These are phyloP conservation scores for Fundulus diaphanus DNA, from an alignment of 2,797 vertebrate species.

Conservation along the genomic window DNA sequence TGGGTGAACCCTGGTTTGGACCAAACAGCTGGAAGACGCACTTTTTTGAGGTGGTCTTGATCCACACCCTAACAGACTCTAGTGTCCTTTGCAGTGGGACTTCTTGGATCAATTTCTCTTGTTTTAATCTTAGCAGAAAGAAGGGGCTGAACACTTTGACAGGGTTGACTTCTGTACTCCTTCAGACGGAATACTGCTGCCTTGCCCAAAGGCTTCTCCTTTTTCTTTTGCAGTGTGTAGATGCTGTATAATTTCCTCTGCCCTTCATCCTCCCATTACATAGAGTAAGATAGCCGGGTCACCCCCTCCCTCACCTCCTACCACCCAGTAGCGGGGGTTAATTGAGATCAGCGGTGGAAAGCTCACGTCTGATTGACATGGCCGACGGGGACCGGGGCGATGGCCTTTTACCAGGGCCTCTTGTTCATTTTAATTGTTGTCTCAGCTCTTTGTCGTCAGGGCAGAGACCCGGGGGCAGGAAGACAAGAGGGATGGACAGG, in stretches of 20 bases:
- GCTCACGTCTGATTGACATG: slow-evolving; percentile 47
- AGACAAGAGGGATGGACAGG: slow-evolving; percentile 46
- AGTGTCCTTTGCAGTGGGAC: too few species aligned
- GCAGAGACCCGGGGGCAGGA: slow-evolving; percentile 41
- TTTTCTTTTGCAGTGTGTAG: background rate
- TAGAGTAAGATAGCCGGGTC: slow-evolving; percentile 27
- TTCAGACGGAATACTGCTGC: background rate
- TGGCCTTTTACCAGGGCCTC: slow-evolving; percentile 27
- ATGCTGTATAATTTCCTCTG: background rate
- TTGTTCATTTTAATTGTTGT: slow-evolving; percentile 74
- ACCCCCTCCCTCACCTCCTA: background rate
- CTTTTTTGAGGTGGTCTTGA: too few species aligned
- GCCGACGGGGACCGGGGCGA: slow-evolving; percentile 2
- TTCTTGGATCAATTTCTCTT: too few species aligned
- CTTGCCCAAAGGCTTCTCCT: slow-evolving; percentile 7
- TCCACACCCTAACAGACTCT: too few species aligned
- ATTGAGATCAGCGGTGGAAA: slow-evolving; percentile 66
- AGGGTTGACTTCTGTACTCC: background rate
- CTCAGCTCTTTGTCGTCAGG: slow-evolving; percentile 50
- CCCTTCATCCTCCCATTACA: background rate
- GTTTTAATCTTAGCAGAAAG: background rate
- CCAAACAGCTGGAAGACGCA: too few species aligned
- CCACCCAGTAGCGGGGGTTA: slow-evolving; percentile 59
- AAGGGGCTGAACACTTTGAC: background rate
- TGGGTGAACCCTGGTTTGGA: too few species aligned